Conservation (phyloP, 1,140 invertebrate species). For the Drosophila ambigua region DNA sequence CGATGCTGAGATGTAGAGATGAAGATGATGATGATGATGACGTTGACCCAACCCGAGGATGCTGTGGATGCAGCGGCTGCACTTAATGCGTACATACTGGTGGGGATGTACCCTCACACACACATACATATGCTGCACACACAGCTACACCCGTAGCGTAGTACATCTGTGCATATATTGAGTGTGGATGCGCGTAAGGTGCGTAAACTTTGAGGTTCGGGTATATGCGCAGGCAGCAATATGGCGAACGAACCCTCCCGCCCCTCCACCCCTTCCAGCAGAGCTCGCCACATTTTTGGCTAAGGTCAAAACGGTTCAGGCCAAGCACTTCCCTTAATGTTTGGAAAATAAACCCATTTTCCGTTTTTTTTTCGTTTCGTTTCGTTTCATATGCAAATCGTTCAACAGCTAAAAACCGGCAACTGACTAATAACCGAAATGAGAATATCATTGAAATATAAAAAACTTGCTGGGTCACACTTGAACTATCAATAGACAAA, state of each 20-base stretch:
- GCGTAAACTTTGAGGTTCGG: conserved; percentile 23
- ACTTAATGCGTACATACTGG: conserved; percentile 48
- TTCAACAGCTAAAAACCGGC: conserved; percentile 31
- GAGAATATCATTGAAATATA: conserved; percentile 30
- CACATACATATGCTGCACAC: neutral
- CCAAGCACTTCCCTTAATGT: conserved; percentile 16
- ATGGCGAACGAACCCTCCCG: conserved; percentile 44
- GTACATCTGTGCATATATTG: conserved; percentile 15
- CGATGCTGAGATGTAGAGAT: conserved; percentile 5
- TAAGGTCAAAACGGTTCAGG: conserved; percentile 43
- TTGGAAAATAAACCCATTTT: conserved; percentile 14
- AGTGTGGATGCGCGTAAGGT: conserved; percentile 52
- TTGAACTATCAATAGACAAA: conserved; percentile 22
- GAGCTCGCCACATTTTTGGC: conserved; percentile 23
- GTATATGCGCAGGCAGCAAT: conserved; percentile 51
- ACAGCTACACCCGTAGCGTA: too few relatives aligned
- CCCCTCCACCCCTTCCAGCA: conserved; percentile 23
- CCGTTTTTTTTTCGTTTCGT: conserved; percentile 27
- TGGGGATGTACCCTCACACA: conserved; percentile 10
- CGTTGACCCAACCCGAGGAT: conserved; percentile 50
- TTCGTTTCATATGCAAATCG: conserved; percentile 50
- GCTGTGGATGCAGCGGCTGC: conserved; percentile 57
- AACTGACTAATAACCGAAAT: conserved; percentile 41
- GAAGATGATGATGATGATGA: conserved; percentile 6
- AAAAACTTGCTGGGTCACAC: conserved; percentile 48